Conservation (phyloP, 2,888 invertebrate species). For the Ctena decussata region DNA sequence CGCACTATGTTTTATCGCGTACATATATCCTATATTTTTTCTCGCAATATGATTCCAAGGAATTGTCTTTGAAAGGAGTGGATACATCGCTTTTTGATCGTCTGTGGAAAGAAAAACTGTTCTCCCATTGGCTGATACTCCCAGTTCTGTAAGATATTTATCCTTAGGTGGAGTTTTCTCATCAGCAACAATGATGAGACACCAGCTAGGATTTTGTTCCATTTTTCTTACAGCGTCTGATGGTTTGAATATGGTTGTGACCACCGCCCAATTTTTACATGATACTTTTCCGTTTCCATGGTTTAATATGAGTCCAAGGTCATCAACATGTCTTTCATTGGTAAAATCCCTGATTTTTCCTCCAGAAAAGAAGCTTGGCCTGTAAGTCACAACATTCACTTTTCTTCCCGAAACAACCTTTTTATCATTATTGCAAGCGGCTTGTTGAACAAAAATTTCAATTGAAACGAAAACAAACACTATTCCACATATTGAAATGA, state of each 20-base stretch:
- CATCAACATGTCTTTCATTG: neutral
- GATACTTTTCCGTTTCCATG: neutral
- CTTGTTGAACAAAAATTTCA: neutral
- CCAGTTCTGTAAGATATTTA: neutral
- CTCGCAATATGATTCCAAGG: conserved; percentile 26
- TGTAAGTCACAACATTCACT: neutral
- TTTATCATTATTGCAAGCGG: too few species aligned
- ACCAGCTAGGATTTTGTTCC: neutral
- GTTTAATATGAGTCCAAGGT: neutral
- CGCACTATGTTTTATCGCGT: conserved; percentile 35
- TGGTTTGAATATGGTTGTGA: conserved; percentile 18
- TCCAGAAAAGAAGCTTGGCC: neutral
- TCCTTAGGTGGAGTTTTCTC: neutral
- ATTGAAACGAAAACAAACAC: neutral
- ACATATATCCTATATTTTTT: conserved; percentile 50
- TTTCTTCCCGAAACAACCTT: too few species aligned
- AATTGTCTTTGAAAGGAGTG: conserved; percentile 14
- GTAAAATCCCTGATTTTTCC: neutral
- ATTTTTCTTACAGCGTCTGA: conserved; percentile 9
- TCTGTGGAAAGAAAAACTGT: conserved; percentile 3
- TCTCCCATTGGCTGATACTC: neutral
- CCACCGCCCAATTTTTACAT: conserved; percentile 15
- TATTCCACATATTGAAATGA: neutral
- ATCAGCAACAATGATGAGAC: conserved; percentile 22
- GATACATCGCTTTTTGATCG: conserved; percentile 12